These are phyloP conservation scores for Oreochromis tanganicae DNA, from an alignment of 2,113 vertebrate genomes.

Conservation along the genomic window DNA sequence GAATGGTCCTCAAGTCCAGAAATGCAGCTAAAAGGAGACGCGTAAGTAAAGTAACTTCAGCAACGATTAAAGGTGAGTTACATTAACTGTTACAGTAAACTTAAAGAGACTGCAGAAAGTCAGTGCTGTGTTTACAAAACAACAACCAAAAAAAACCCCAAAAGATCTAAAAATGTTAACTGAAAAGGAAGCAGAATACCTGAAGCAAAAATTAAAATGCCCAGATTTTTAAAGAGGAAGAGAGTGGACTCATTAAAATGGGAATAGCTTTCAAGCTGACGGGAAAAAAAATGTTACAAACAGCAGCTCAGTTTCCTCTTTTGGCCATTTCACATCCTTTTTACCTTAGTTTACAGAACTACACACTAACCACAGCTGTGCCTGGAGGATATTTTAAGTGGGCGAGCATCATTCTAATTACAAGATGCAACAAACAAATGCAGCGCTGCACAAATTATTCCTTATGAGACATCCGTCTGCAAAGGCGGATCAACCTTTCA, in stretches of 20 bases:
- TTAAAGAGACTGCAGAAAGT: not conserved
- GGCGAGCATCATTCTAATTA: not conserved
- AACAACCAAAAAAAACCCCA: not conserved
- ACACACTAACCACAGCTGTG: not conserved
- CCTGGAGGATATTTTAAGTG: not conserved
- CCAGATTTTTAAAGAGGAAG: not conserved
- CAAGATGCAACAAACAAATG: not conserved
- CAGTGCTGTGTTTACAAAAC: not conserved
- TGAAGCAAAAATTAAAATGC: not conserved
- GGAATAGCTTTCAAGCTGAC: not conserved
- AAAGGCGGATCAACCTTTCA: not conserved
- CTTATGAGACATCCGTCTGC: not conserved
- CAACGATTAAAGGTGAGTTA: not conserved
- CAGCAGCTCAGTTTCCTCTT: slow-evolving; percentile 43
- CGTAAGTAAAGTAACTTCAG: not conserved
- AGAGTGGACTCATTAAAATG: not conserved
- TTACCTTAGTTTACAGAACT: slow-evolving; percentile 9
- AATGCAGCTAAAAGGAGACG: not conserved
- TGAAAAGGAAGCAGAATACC: not conserved
- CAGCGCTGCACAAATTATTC: not conserved
- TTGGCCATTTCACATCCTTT: slow-evolving; percentile 46
- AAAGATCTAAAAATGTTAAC: not conserved
- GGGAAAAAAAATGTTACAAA: not conserved
- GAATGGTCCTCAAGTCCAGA: not conserved
- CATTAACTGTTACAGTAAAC: not conserved